Base-by-base conservation (phyloP, 2,113 vertebrate genomes). In the Ciconia stormi region DNA sequence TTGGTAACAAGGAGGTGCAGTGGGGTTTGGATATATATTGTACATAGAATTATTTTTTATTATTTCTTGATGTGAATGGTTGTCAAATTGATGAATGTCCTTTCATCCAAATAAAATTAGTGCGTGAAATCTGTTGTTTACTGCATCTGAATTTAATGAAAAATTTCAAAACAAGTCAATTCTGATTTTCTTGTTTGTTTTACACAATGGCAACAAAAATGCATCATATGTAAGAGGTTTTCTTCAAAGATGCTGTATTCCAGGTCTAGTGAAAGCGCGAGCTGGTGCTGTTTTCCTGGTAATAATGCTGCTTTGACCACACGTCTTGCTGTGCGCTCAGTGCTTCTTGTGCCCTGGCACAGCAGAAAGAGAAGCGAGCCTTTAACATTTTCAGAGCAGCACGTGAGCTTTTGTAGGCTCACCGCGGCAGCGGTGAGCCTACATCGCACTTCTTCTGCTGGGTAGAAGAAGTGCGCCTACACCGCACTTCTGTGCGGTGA, bases 321-420 rank as follows among this genome's bases (percentile, higher is more conserved):
- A 4, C 4, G 7, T 10, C 40, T 21, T 11, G 40, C 63, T 62
- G 55, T 15, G 40, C 2, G 1, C 16, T 53, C 42, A 1, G 13
- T 8, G 42, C 66, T 32, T 27, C 42, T 26, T 9, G 8, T 76
- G 55, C 23, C 25, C 13, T 21, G 13, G 30, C 27, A 8, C 27
- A 34, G 67, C 55, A 49, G 63, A 34, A 21, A 38, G 62, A 40
- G 13, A 3, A 42, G 53, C 1, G 9, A 61, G 14, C 55, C 69
- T 52, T 16, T 32, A 30, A 18, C 16, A 0, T 15, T 59, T 29
- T 30, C 55, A 12, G 55, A 50, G 53, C 2, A 46, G 36, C 46
- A 32, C 0, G 6, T 18, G 22, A 62, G 56, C 23, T 47, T 47
- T 23, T 34, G 34, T 27, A 12, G 61, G 36, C 56, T 65, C 26